Evolutionary conservation across 2,888 invertebrate species (phyloP), one percentile per base, ranked within the genome.

Genomic region (Melieria omissa): DNA sequence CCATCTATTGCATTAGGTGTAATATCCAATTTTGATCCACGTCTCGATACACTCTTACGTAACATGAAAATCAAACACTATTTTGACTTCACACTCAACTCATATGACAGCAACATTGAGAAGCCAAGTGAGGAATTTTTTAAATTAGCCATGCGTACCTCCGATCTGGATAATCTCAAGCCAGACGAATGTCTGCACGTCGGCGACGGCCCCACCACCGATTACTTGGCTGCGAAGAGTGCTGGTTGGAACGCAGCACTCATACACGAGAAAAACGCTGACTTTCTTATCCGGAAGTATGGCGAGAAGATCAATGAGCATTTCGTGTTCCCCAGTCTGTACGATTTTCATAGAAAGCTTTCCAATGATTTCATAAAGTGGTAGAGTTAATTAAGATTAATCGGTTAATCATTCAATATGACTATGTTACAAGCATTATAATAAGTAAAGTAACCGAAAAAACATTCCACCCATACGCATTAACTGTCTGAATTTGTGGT

Each of bases 1-100:
- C 68, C 76, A 7, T 80, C 81, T 5, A 81, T 82, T 63, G 77
- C 78, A 9, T 78, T 96, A 58, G 97, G 96, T 4, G 90, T 96
- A 0, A 91, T 97, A 77, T 95, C 97, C 6, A 97, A 97, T 87
- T 95, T 93, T 87, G 97, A 97, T 88, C 93, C 95, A 46, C 89
- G 96, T 46, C 88, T 97, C 3, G 88, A 91, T 73, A 88, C 88
- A 5, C 90, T 96, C 75, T 88, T 97, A 67, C 79, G 87, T 12
- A 91, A 91, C 78, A 88, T 93, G 52, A 90, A 89, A 70, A 85
- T 97, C n/a, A 83, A 89, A 65, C 87, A 91, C 67, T 91, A 92
- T 83, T 95, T 97, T 86, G 89, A 93, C 76, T 97, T 97, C 87
- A 88, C 96, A 60, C 75, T 96, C 10, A 91, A 92, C 5, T 96